Conservation (phyloP, 1,140 invertebrate species). For the Amphibalanus amphitrite region DNA sequence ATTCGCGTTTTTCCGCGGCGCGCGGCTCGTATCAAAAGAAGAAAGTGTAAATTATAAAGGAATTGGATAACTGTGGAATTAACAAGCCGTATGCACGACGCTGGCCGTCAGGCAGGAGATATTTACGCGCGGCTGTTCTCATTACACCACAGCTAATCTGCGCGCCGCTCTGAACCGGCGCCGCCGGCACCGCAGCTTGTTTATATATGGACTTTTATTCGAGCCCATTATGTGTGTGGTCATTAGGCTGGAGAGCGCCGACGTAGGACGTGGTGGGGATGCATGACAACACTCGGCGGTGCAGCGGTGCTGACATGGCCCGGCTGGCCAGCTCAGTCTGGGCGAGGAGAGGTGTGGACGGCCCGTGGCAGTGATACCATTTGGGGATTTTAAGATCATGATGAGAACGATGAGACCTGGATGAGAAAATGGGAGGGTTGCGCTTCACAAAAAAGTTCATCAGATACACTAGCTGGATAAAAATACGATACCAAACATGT, state of each 20-base stretch:
- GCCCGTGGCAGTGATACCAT: too few relatives aligned
- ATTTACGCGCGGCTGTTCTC: neutral
- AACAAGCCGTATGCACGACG: neutral
- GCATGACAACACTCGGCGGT: neutral
- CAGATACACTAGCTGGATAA: too few relatives aligned
- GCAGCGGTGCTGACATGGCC: too few relatives aligned
- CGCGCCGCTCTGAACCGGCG: too few relatives aligned
- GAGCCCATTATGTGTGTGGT: neutral
- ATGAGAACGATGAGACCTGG: too few relatives aligned
- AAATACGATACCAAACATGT: too few relatives aligned
- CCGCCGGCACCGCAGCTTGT: neutral
- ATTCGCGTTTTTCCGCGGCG: slow-evolving; percentile 1
- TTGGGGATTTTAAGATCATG: too few relatives aligned
- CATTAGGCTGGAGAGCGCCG: neutral
- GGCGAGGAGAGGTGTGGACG: too few relatives aligned
- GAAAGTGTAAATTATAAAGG: slow-evolving; percentile 2
- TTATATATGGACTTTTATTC: slow-evolving; percentile 2
- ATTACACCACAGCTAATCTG: neutral
- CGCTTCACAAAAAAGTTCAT: too few relatives aligned
- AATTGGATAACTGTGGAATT: slow-evolving; percentile 2
- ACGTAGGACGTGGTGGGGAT: neutral
- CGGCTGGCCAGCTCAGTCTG: too few relatives aligned
- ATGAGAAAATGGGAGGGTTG: too few relatives aligned
- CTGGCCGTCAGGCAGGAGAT: neutral
- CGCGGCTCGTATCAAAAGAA: slow-evolving; percentile 1